Evolutionary conservation across 2,888 invertebrate species (phyloP).

Genomic region (Metallyticus violacea): DNA sequence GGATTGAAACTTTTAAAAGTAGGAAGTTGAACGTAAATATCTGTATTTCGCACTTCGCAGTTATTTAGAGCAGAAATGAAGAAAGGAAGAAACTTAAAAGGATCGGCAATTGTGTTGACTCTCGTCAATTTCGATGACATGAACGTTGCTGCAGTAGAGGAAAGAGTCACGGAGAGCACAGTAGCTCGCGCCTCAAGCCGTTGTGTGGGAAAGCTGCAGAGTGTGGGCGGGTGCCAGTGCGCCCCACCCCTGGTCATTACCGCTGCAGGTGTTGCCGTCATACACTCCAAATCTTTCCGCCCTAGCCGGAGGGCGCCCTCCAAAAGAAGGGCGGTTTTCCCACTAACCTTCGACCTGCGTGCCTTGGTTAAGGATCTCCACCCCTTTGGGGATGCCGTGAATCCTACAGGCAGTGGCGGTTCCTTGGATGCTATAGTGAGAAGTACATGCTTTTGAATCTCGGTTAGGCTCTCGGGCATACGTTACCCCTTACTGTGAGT

Average conservation of each 20-base stretch:
- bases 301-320: not conserved
- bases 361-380: not conserved
- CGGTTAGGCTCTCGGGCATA: too few species aligned
- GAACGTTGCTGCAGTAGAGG: not conserved
- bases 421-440: not conserved
- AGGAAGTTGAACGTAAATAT: too few species aligned
- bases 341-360: not conserved
- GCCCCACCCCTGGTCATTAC: constrained; percentile 8
- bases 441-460: too few species aligned
- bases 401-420: too few species aligned
- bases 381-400: not conserved
- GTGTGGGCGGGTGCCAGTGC: not conserved
- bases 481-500: too few species aligned
- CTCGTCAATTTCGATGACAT: too few species aligned
- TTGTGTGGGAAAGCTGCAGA: not conserved
- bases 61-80: too few species aligned
- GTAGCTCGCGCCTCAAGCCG: not conserved
- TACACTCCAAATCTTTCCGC: not conserved
- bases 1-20: too few species aligned
- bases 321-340: constrained; percentile 10
- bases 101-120: too few species aligned
- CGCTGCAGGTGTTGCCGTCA: constrained; percentile 12
- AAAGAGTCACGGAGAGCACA: not conserved
- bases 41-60: too few species aligned
- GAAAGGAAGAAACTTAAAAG: too few species aligned